Conservation (phyloP, 1,140 invertebrate species). For the Fopius arisanus region DNA sequence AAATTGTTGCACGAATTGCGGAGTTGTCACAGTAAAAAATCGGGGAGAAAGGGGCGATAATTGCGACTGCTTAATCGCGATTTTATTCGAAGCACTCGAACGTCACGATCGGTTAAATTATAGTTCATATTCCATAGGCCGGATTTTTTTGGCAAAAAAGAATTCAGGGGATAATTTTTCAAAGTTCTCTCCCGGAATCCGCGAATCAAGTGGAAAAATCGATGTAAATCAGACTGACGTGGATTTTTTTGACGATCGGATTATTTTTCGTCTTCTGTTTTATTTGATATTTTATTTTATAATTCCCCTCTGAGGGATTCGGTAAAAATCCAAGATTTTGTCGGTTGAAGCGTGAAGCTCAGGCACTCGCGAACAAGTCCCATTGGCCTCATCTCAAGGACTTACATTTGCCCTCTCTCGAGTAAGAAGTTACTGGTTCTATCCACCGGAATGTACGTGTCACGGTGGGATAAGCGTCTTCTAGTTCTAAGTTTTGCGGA, state of each 20-base stretch:
- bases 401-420: not conserved
- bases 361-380: slow-evolving; percentile 29
- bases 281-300: too few relatives aligned
- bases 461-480: not conserved
- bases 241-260: not conserved
- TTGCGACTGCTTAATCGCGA: slow-evolving; percentile 16
- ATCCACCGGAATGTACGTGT: slow-evolving; percentile 22
- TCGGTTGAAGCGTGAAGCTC: slow-evolving; percentile 16
- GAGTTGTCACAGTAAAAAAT: slow-evolving; percentile 9
- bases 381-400: slow-evolving; percentile 29
- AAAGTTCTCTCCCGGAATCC: too few relatives aligned
- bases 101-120: slow-evolving; percentile 1
- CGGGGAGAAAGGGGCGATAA: not conserved
- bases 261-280: too few relatives aligned
- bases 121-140: too few relatives aligned
- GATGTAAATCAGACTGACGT: too few relatives aligned
- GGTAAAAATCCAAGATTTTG: not conserved
- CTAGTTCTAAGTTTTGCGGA: not conserved
- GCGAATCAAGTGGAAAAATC: too few relatives aligned
- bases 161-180: too few relatives aligned
- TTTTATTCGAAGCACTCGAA: slow-evolving; percentile 4
- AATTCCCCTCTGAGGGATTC: not conserved
- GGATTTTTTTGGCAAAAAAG: too few relatives aligned
- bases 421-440: slow-evolving; percentile 18
- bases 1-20: slow-evolving; percentile 22